Conservation (phyloP, 2,797 vertebrate species). For the Cyclopterus lumpus region DNA sequence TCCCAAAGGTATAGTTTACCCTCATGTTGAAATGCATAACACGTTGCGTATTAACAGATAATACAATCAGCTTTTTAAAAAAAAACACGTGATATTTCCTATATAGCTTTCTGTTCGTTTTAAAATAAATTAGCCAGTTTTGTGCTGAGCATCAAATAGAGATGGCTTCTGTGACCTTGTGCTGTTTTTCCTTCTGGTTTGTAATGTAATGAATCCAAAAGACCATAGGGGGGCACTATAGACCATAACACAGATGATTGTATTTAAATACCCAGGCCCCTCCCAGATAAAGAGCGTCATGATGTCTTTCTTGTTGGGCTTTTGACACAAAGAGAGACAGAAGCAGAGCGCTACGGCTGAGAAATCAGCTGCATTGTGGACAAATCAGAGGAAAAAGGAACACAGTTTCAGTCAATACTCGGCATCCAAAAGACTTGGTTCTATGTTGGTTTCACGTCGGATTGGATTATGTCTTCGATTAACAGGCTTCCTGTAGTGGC, state of each 20-base stretch:
- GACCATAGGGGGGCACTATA: conserved; percentile 45
- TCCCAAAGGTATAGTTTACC: no score
- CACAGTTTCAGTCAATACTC: not conserved
- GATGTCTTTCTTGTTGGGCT: conserved; percentile 16
- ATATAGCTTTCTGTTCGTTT: no score
- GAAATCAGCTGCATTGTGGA: not conserved
- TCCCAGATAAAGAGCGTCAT: conserved; percentile 25
- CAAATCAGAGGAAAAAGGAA: not conserved
- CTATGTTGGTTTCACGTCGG: not conserved
- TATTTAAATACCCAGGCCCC: not conserved
- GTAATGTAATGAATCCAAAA: conserved; percentile 24
- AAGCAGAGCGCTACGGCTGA: not conserved
- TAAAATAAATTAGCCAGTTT: not conserved
- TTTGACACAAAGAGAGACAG: conserved; percentile 54
- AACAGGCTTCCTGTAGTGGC: conserved; percentile 8
- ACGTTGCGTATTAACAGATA: not conserved
- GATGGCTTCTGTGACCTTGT: not conserved
- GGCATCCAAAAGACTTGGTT: not conserved
- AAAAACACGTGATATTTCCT: not conserved
- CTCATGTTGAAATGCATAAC: not conserved
- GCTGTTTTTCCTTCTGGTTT: fast-evolving
- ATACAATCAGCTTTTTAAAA: not conserved
- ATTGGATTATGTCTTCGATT: conserved; percentile 43
- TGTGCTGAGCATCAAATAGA: no score
- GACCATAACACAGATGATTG: conserved; percentile 31